Evolutionary conservation across 2,888 invertebrate genomes (phyloP).

Genomic region (Conomelus anceps): DNA sequence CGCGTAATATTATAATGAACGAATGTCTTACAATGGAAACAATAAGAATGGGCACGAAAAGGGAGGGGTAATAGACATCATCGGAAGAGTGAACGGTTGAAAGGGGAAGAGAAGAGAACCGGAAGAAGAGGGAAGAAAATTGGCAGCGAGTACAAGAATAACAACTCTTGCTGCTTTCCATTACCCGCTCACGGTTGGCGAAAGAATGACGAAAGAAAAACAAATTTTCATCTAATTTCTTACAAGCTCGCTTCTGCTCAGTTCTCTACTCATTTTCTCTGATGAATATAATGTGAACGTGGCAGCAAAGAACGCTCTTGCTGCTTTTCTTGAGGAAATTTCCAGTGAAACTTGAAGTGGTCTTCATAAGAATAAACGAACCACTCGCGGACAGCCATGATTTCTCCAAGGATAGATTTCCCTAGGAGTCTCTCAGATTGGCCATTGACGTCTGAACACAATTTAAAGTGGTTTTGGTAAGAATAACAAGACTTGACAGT

Average conservation of each 20-base stretch:
- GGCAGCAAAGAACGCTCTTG: neutral
- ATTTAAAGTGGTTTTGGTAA: neutral
- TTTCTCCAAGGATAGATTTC: neutral
- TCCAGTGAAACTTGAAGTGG: neutral
- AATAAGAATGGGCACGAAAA: neutral
- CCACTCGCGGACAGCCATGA: neutral
- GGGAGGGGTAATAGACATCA: neutral
- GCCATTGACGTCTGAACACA: neutral
- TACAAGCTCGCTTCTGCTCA: neutral
- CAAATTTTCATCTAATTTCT: neutral
- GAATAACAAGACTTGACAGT: neutral
- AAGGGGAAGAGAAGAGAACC: neutral
- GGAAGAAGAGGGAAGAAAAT: neutral
- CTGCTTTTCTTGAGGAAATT: neutral
- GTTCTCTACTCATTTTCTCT: neutral
- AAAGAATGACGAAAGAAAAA: neutral
- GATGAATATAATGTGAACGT: neutral
- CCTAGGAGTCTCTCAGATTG: neutral
- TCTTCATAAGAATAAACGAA: neutral
- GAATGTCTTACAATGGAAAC: neutral
- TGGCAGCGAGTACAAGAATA: neutral
- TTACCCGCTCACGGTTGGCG: neutral
- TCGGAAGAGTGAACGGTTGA: neutral
- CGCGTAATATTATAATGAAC: neutral
- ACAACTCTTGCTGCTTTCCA: neutral